Conservation (phyloP, 1,140 invertebrate genomes). For the Macrosteles quadrilineatus region DNA sequence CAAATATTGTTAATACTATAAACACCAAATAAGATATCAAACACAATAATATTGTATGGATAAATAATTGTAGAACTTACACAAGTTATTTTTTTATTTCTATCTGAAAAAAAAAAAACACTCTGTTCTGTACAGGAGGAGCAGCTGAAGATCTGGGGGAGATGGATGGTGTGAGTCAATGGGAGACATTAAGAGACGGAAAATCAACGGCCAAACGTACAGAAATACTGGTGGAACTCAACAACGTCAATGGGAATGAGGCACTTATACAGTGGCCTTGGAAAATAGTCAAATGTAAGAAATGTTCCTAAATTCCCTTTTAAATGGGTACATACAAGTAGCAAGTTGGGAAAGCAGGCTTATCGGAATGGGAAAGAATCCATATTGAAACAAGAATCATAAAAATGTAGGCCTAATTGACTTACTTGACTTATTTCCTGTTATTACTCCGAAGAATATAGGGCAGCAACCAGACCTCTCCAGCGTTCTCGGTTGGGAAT, state of each 20-base stretch:
- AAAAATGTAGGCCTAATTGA: background rate
- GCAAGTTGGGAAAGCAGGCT: too few relatives aligned
- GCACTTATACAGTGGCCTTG: conserved; percentile 36
- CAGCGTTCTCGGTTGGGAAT: too few relatives aligned
- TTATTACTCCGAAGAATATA: background rate
- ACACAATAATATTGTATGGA: too few relatives aligned
- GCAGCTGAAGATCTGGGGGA: conserved; percentile 50
- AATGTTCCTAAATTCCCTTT: background rate
- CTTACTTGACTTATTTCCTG: too few relatives aligned
- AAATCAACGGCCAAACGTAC: background rate
- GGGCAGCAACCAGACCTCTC: background rate
- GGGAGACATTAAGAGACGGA: conserved; percentile 49
- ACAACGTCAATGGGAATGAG: conserved; percentile 21
- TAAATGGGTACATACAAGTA: background rate
- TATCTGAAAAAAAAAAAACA: too few relatives aligned
- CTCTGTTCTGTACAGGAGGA: conserved; percentile 54
- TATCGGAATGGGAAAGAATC: background rate
- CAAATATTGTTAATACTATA: too few relatives aligned
- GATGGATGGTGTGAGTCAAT: conserved; percentile 64
- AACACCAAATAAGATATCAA: too few relatives aligned
- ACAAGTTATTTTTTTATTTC: too few relatives aligned
- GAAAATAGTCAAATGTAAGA: conserved; percentile 40
- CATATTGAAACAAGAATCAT: background rate
- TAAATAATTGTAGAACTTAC: too few relatives aligned
- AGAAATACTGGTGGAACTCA: background rate